Evolutionary conservation across 2,113 vertebrate genomes (phyloP).

Genomic region (Rana temporaria): DNA sequence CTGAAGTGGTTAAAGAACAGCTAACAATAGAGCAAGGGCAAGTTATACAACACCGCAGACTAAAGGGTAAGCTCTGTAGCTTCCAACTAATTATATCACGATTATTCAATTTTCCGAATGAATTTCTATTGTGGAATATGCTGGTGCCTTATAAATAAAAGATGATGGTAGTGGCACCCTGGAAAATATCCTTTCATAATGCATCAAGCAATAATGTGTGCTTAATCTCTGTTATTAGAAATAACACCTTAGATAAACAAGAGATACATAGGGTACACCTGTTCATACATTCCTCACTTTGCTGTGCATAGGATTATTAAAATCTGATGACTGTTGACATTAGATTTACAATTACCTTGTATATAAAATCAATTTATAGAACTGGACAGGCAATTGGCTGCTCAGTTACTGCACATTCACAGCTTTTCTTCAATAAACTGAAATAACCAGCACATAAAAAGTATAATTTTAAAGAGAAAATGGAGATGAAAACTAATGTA

Average conservation of each 20-base stretch:
- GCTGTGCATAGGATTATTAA: conserved; percentile 1
- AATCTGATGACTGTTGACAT: conserved; percentile 11
- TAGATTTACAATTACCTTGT: conserved; percentile 13
- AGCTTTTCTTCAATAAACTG: conserved; percentile 34
- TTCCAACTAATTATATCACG: not conserved
- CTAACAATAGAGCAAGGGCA: too few relatives aligned
- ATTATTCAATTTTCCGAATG: not conserved
- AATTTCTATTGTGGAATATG: not conserved
- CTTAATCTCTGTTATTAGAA: not conserved
- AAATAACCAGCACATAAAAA: conserved; percentile 22
- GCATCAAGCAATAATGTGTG: not conserved
- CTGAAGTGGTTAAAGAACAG: too few relatives aligned
- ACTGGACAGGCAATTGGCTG: conserved; percentile 27
- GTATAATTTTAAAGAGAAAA: conserved; percentile 30
- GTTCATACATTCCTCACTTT: conserved; percentile 21
- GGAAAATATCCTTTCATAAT: not conserved
- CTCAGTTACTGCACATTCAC: conserved; percentile 30
- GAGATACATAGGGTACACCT: conserved; percentile 2
- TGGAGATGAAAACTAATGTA: conserved; percentile 36
- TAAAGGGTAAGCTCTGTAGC: too few relatives aligned
- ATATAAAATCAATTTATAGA: not conserved
- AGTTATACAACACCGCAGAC: too few relatives aligned
- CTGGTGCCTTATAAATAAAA: conserved; percentile 3
- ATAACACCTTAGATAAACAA: conserved; percentile 22
- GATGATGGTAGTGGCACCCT: not conserved